Conservation (phyloP, 2,113 vertebrate species). For the Cephalopholis sonnerati region DNA sequence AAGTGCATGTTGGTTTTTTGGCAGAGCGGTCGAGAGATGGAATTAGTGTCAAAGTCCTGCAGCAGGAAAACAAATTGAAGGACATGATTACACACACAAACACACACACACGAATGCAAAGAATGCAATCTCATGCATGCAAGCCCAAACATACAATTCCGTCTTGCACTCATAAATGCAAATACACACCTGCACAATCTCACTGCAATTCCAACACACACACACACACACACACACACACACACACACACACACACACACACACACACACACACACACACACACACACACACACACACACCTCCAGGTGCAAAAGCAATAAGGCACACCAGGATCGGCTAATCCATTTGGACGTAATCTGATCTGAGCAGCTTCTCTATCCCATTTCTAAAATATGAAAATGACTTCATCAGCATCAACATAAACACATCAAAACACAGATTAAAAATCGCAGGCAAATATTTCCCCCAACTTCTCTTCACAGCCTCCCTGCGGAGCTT, state of each 20-base stretch:
- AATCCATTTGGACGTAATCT: neutral
- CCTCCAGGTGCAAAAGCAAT: neutral
- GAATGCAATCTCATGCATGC: too few relatives aligned
- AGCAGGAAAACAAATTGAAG: conserved; percentile 3
- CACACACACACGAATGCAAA: neutral
- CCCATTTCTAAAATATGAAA: neutral
- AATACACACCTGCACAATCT: too few relatives aligned
- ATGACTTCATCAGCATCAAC: neutral
- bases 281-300: neutral
- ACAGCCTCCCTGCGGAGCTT: neutral
- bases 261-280: too few relatives aligned
- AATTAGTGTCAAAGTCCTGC: neutral
- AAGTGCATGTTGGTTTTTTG: conserved; percentile 16
- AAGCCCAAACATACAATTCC: too few relatives aligned
- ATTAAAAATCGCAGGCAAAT: neutral
- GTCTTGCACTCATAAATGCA: too few relatives aligned
- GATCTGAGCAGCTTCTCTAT: neutral
- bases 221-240: too few relatives aligned
- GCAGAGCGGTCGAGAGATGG: neutral
- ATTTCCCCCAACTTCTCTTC: too few relatives aligned
- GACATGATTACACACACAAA: neutral
- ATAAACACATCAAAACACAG: neutral
- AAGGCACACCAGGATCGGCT: neutral
- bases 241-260: too few relatives aligned
- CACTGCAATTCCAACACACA: too few relatives aligned